These are phyloP conservation scores for Pelusios castaneus DNA, from an alignment of 2,113 vertebrate species.

Conservation along the genomic window DNA sequence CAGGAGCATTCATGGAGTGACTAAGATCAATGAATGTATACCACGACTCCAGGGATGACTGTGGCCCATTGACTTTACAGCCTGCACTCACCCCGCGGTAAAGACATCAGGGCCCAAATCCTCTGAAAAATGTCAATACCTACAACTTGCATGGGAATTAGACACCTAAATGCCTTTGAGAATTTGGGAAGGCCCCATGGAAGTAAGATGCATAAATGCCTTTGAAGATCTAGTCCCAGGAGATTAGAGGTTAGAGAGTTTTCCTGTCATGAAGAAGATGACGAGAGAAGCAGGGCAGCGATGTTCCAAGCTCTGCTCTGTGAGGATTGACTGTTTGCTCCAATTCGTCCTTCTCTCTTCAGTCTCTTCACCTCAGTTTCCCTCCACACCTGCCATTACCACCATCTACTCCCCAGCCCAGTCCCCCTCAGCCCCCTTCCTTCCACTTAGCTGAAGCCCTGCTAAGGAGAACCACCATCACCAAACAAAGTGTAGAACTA, in stretches of 20 bases:
- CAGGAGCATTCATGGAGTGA: rapidly evolving
- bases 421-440: too few relatives aligned
- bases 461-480: too few relatives aligned
- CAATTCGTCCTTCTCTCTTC: too few relatives aligned
- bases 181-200: background rate
- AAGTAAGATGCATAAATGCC: background rate
- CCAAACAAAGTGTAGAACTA: too few relatives aligned
- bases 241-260: background rate
- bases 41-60: background rate
- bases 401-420: too few relatives aligned
- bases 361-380: too few relatives aligned
- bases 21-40: background rate
- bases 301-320: background rate
- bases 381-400: too few relatives aligned
- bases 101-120: rapidly evolving
- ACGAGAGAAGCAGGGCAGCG: background rate
- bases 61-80: background rate
- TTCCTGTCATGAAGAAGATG: background rate
- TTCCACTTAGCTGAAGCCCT: too few relatives aligned
- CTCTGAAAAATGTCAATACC: background rate
- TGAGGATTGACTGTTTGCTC: too few relatives aligned
- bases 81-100: background rate
- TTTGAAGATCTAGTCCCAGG: background rate
- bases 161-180: background rate
- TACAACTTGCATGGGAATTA: background rate